phyloP scores from a whole-genome alignment of 2,113 vertebrate genomes.

The Aramus guarauna region DNA sequence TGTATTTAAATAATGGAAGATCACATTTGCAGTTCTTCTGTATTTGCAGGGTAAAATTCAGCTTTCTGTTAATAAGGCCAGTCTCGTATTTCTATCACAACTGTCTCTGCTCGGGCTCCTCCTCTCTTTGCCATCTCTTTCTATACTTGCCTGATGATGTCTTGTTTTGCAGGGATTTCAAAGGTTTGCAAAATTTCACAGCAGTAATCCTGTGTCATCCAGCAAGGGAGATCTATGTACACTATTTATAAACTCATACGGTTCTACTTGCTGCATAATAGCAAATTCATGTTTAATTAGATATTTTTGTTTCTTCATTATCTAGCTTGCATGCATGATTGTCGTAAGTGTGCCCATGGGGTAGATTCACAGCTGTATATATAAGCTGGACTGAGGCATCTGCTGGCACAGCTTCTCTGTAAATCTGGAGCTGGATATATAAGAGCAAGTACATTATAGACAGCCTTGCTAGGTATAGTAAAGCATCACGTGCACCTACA shows the following conservation, averaged over 20 bases:
- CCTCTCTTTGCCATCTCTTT: background rate
- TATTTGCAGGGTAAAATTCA: background rate
- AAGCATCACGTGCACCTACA: background rate
- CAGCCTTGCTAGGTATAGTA: background rate
- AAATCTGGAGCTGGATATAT: background rate
- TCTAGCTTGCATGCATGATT: background rate
- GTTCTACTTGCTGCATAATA: background rate
- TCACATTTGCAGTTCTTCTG: background rate
- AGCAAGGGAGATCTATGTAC: background rate
- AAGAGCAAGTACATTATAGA: background rate
- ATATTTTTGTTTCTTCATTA: background rate
- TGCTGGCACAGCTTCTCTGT: background rate
- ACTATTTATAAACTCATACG: background rate
- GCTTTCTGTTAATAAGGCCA: background rate
- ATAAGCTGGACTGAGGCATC: background rate
- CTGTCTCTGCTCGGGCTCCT: background rate
- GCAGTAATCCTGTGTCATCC: background rate
- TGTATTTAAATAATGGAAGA: background rate
- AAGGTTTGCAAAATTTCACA: background rate
- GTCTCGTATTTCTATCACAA: rapidly evolving
- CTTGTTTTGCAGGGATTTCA: background rate
- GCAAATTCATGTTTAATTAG: background rate
- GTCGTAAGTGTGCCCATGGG: background rate
- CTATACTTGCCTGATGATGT: background rate
- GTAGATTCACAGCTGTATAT: background rate